Evolutionary conservation across 2,113 vertebrate species (phyloP), one percentile per base, ranked within the genome.

Genomic region (Tamias sibiricus): DNA sequence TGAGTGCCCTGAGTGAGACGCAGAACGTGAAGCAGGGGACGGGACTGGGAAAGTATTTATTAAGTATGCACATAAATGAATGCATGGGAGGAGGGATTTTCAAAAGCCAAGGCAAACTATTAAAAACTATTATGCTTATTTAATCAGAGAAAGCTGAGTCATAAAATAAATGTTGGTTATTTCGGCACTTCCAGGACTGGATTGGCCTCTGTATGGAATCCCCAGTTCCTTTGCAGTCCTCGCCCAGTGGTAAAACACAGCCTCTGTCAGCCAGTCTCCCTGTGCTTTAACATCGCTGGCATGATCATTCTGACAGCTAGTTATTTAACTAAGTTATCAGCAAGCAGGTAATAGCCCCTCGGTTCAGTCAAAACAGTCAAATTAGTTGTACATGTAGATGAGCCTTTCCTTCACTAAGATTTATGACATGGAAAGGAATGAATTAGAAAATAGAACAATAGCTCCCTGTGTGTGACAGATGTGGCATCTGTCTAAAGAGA

Each of bases 311-410:
- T 92, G 91, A 83, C 82, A 96, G 59, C 66, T 37, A 66, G 81
- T 32, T 89, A 92, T 93, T 95, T 97, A 76, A 94, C 68, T 69
- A 95, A 86, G 57, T 95, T 86, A 71, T 88, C 79, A 86, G 82
- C 24, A 82, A 84, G 74, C n/a, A 94, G 57, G 54, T 71, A 86
- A 93, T 59, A 90, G 54, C 47, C 42, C 54, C 66, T 90, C 44
- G 13, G 19, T 69, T 95, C 75, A 87, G 28, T 96, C 91, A 97
- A 93, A 94, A 44, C 35, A 83, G 75, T 97, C 83, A 80, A 42
- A 90, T 96, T 77, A 93, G 74, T 81, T 42, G n/a, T 32, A 40
- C 30, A 69, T 68, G 35, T 44, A 94, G 62, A 91, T 10, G n/a
- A 2, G 57, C 24, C 3, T 26, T 86, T 95, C 28, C 42, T 79